Percentiles rank a stretch among this genome's conserved stretches.
Conservation (phyloP, 2,113 vertebrate genomes). For the Cairina moschata region DNA sequence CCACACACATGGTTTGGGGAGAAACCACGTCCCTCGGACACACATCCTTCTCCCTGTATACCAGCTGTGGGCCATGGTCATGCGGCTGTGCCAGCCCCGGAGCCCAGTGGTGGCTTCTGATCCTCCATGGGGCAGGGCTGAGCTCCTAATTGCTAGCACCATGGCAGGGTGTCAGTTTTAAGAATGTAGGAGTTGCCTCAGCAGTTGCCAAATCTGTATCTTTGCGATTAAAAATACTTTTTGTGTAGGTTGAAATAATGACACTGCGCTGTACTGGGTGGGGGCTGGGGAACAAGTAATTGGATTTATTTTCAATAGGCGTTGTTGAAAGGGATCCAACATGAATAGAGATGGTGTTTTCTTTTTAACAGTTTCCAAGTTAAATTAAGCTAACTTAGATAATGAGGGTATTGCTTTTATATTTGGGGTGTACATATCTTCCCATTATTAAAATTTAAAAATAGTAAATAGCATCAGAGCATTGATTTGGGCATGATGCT, state of each 20-base stretch:
- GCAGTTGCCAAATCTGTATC: neutral
- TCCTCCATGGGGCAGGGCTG: rapidly evolving
- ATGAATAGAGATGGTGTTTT: neutral
- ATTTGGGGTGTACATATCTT: neutral
- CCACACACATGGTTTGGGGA: rapidly evolving
- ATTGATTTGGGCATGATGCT: neutral
- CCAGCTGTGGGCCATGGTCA: rapidly evolving
- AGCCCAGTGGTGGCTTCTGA: neutral
- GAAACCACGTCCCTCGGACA: neutral
- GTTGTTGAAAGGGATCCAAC: neutral
- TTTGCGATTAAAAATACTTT: neutral
- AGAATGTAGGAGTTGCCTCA: neutral
- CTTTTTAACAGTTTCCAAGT: neutral
- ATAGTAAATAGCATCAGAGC: neutral
- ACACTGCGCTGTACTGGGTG: neutral
- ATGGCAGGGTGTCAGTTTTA: neutral
- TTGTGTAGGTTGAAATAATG: neutral
- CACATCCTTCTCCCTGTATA: rapidly evolving
- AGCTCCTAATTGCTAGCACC: rapidly evolving
- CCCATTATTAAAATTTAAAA: neutral
- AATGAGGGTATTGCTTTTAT: neutral
- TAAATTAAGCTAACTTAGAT: neutral
- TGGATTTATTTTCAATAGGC: neutral
- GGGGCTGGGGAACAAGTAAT: neutral
- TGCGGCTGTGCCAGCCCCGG: rapidly evolving